Evolutionary conservation across 64 coral and sea anemone species (phyloP).

Genomic region (Platygyra sinensis): DNA sequence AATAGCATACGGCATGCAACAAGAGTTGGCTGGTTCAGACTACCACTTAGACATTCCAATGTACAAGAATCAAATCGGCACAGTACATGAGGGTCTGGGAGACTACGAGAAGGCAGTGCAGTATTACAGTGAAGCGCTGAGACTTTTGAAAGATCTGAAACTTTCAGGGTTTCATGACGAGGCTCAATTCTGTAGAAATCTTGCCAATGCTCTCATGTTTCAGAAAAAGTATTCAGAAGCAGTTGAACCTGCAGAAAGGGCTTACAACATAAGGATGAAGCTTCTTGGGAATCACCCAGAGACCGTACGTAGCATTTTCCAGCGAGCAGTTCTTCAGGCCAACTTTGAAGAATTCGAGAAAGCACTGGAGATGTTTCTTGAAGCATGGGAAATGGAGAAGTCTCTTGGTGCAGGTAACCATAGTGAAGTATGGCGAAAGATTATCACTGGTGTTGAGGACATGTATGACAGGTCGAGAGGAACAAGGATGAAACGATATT

Average conservation of each 20-base stretch:
- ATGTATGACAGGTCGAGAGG: not conserved
- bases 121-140: conserved; percentile 33
- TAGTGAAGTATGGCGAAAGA: conserved; percentile 6
- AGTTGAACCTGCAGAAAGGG: conserved; percentile 15
- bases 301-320: conserved; percentile 36
- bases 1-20: conserved; percentile 22
- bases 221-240: conserved; percentile 8
- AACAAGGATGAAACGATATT: not conserved
- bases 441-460: not conserved
- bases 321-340: conserved; percentile 26
- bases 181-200: conserved; percentile 26
- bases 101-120: conserved; percentile 4
- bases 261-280: conserved; percentile 8
- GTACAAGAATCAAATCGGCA: conserved; percentile 46
- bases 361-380: conserved; percentile 29
- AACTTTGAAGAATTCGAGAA: not conserved
- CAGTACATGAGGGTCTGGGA: not conserved
- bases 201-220: conserved; percentile 22
- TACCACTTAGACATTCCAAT: conserved; percentile 34
- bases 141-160: conserved; percentile 18
- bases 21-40: conserved; percentile 1
- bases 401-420: not conserved
- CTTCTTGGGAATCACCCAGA: not conserved
- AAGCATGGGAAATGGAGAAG: conserved; percentile 48
- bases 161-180: conserved; percentile 10